Base-by-base conservation (phyloP, 2,888 invertebrate species). In the Eustalomyia histrio region DNA sequence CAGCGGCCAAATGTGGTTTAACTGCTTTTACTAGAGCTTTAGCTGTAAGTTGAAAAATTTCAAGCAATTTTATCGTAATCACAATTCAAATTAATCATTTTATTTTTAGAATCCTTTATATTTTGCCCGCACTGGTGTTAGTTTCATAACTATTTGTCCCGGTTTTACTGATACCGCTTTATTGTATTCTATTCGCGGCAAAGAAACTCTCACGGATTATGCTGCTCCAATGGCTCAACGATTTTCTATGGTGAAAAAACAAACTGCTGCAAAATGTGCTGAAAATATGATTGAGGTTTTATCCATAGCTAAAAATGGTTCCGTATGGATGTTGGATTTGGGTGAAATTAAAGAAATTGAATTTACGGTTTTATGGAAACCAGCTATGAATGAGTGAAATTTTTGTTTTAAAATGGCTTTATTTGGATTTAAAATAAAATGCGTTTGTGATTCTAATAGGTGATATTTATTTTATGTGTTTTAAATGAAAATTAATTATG, bases 241-340 rank as follows among this genome's bases (percentile, higher is more conserved):
- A 16, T 68, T 79, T 55, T 5, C 47, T 5, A 21, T 16, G 12
- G 57, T 63, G 2, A 55, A 74, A 18, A 79, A 69, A 16, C 84
- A 83, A 39, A 71, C 55, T 24, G 35, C 79, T 7, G 80, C 73
- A 47, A 76, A 80, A 14, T 90, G 90, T 39, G 90, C 87, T 61
- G 79, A 84, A 60, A 88, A 87, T 83, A 85, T 90, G 58, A 83
- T 89, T 2, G 85, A 86, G 83, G 88, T 88, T 10, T 86, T 90
- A 47, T 86, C 89, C 65, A 80, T 83, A 6, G 87, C 87, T 17
- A 83, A 88, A 83, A 90, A 90, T 78, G 89, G 87, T 4, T 88
- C 87, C 8, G 86, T 89, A 74, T 90, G 89, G 89, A 87, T 88
- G 60, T 69, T 87, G 65, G 89, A 90, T 65, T 60, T 87, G 60